Base-by-base conservation (phyloP, 1,140 invertebrate genomes). In the Atta cephalotes region DNA sequence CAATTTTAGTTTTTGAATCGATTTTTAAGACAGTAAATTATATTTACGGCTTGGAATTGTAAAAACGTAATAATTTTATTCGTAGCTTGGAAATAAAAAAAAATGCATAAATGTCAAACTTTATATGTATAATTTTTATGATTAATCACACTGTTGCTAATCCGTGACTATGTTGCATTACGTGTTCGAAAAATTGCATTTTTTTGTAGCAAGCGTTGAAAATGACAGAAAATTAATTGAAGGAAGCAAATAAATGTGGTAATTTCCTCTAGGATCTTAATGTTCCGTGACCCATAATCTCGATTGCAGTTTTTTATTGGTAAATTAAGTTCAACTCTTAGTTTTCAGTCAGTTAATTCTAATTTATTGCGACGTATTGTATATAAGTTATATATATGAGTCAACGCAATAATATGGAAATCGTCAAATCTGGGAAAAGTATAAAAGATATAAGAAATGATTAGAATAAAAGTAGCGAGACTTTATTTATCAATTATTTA, bases 401-500 rank as follows among this genome's bases (percentile, higher is more conserved):
- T 77, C 39, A 70, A 63, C 7, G 58, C 28, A 5, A 12, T 35
- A 81, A 58, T 53, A 39, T 18, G 16, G 3, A 14, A 9, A 28
- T 10, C 45, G 28, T 28, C 5, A 65, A 81, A 51, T 81, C 45
- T 39, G 25, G 18, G 25, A 31, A 39, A 65, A 45, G 51, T 53
- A 10, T 35, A 63, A 28, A 56, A 74, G 31, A 90, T 85, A 68
- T 39, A 39, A 39, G 35, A 79, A 86, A 78, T 53, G 58, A 62
- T 62, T 78, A 16, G 65, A 86, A 31, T 62, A 76, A 78, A n/a
- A 63, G 86, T 90, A 71, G 39, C 14, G 53, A 88, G 45, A 0
- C n/a, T 60, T 14, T 88, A 10, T 60, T 14, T 82, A 10, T 51
- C 9, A 66, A 88, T 90, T 63, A 35, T 88, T 81, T 81, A 77